phyloP scores from a whole-genome alignment of 2,888 invertebrate species.

The Lasioglossum marginatum region DNA sequence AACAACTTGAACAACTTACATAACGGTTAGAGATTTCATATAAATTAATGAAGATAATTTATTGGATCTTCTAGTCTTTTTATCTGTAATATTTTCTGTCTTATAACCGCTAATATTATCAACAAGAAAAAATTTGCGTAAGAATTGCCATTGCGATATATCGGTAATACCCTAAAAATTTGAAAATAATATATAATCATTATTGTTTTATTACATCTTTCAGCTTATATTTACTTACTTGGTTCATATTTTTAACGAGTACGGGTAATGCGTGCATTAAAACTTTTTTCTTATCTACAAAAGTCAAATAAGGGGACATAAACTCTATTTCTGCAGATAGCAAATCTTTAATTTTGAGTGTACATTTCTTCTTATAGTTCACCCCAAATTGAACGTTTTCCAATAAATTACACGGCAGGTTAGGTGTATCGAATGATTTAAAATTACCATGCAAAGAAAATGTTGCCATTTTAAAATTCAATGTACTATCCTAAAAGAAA shows the following conservation, averaged over 20 bases:
- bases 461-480: conserved; percentile 84
- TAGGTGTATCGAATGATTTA: conserved; percentile 79
- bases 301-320: conserved; percentile 86
- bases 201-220: conserved; percentile 4
- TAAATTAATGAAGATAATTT: conserved; percentile 79
- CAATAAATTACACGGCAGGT: conserved; percentile 78
- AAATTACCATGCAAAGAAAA: conserved; percentile 84
- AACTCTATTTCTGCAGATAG: conserved; percentile 84
- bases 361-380: conserved; percentile 81
- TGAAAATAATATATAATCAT: neutral
- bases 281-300: conserved; percentile 82
- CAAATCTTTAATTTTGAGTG: conserved; percentile 81
- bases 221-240: conserved; percentile 78
- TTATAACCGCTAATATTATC: conserved; percentile 86
- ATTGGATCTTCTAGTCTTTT: conserved; percentile 19
- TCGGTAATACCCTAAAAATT: conserved; percentile 59
- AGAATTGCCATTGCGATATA: conserved; percentile 87
- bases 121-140: conserved; percentile 89
- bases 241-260: conserved; percentile 85
- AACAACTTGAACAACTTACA: conserved; percentile 70
- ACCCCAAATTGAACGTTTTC: conserved; percentile 83
- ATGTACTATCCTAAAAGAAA: conserved; percentile 78
- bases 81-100: conserved; percentile 53
- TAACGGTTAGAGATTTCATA: conserved; percentile 81
- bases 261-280: conserved; percentile 86